A percentile compares a stretch with the other conserved stretches of the same genome.
These are phyloP conservation scores for Enteromius unitaeniatus DNA, from an alignment of 2,797 vertebrate species.

Conservation along the genomic window DNA sequence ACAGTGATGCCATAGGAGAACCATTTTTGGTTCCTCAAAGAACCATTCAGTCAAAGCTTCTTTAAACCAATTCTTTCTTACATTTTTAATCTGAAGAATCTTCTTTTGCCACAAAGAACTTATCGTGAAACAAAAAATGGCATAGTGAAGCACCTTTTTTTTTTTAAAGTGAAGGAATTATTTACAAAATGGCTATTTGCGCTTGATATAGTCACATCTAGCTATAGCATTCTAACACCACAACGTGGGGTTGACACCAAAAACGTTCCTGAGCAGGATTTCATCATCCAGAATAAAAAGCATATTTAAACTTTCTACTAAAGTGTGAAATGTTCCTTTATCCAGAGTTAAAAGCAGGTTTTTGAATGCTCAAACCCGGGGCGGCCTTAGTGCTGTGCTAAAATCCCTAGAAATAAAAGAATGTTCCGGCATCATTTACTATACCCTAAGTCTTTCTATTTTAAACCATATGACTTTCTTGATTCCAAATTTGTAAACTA, in stretches of 20 bases:
- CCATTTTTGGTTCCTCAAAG: neutral
- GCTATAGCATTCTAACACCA: neutral
- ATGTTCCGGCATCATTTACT: neutral
- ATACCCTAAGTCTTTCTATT: no score
- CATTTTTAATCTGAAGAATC: neutral
- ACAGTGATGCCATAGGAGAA: neutral
- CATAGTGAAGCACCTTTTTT: neutral
- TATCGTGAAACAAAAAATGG: neutral
- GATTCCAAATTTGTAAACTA: neutral
- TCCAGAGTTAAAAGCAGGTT: neutral
- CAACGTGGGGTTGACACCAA: neutral
- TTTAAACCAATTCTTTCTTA: neutral
- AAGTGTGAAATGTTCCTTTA: neutral
- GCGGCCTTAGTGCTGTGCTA: neutral
- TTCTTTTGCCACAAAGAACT: neutral
- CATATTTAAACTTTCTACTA: neutral
- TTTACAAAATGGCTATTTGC: neutral
- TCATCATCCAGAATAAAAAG: neutral
- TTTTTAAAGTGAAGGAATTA: neutral
- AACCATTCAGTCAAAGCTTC: neutral
- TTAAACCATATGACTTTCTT: neutral
- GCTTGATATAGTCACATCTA: slow-evolving; percentile 5
- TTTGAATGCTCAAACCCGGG: neutral
- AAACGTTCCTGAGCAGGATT: neutral
- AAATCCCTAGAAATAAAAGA: neutral